Percentiles rank a stretch among this genome's conserved stretches.
These are phyloP conservation scores for Eufriesea mexicana DNA, from an alignment of 1,140 invertebrate genomes.

Conservation along the genomic window DNA sequence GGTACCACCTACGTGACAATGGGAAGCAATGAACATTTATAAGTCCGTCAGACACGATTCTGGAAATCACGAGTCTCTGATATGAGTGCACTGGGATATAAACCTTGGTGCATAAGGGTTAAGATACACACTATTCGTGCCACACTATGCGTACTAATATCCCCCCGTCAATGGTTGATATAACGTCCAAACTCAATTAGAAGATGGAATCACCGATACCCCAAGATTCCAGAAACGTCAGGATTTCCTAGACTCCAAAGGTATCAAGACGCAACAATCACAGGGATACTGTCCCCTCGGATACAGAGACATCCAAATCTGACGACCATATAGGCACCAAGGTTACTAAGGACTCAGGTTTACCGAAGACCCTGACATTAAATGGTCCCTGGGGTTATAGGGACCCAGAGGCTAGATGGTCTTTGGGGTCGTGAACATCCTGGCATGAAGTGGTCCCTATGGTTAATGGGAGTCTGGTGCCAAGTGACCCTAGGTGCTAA, in stretches of 20 bases:
- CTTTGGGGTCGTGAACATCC: too few species aligned
- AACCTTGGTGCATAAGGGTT: neutral
- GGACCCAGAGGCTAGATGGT: neutral
- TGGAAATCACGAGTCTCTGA: too few species aligned
- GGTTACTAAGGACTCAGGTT: neutral
- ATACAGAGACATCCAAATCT: neutral
- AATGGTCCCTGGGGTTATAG: neutral
- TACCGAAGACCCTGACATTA: too few species aligned
- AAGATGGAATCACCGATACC: neutral
- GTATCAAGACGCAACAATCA: neutral
- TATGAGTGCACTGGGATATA: neutral
- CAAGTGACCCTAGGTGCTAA: too few species aligned
- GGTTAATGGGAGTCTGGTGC: too few species aligned
- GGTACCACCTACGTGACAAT: too few species aligned
- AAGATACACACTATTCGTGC: neutral
- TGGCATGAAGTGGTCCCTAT: too few species aligned
- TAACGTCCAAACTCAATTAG: neutral
- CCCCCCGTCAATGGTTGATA: neutral
- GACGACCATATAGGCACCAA: neutral
- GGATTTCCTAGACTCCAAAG: neutral
- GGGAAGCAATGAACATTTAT: too few species aligned
- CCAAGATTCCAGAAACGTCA: neutral
- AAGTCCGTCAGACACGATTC: too few species aligned
- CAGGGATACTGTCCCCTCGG: too few species aligned
- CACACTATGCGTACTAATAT: neutral